phyloP scores from a whole-genome alignment of 2,888 invertebrate genomes.

The Xanthorhoe spadicearia region DNA sequence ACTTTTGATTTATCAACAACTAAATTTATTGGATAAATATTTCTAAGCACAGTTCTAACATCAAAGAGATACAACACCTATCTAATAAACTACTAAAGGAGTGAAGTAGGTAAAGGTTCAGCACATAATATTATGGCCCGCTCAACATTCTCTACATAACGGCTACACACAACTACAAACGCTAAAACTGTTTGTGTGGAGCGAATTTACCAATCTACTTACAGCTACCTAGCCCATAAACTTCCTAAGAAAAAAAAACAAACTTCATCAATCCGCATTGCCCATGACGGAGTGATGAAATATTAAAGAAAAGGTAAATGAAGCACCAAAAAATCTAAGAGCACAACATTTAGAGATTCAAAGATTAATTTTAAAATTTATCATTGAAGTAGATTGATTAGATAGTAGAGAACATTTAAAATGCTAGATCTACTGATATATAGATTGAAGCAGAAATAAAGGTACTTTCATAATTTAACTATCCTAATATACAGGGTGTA shows the following conservation, averaged over 20 bases:
- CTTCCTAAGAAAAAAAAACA: constrained; percentile 3
- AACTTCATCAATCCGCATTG: constrained; percentile 81
- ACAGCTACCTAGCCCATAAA: neutral
- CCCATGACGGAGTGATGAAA: constrained; percentile 81
- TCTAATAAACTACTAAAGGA: constrained; percentile 11
- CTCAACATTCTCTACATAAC: constrained; percentile 13
- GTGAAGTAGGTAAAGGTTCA: constrained; percentile 28
- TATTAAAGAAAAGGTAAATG: constrained; percentile 43
- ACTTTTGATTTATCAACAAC: constrained; percentile 69
- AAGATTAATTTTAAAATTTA: too few relatives aligned
- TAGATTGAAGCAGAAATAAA: constrained; percentile 1
- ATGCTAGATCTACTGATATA: neutral
- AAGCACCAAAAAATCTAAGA: constrained; percentile 43
- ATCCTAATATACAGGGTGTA: constrained; percentile 3
- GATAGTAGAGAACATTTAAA: neutral
- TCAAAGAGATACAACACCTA: constrained; percentile 19
- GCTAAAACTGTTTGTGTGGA: constrained; percentile 50
- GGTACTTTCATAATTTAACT: neutral
- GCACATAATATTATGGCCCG: constrained; percentile 11
- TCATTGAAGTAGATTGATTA: neutral
- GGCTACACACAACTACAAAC: constrained; percentile 12
- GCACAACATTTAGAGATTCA: constrained; percentile 66
- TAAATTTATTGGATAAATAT: constrained; percentile 32
- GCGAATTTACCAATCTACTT: constrained; percentile 25
- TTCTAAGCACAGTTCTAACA: constrained; percentile 39